phyloP scores from a whole-genome alignment of 2,797 vertebrate genomes.

The Ctenochaetus hawaiiensis region DNA sequence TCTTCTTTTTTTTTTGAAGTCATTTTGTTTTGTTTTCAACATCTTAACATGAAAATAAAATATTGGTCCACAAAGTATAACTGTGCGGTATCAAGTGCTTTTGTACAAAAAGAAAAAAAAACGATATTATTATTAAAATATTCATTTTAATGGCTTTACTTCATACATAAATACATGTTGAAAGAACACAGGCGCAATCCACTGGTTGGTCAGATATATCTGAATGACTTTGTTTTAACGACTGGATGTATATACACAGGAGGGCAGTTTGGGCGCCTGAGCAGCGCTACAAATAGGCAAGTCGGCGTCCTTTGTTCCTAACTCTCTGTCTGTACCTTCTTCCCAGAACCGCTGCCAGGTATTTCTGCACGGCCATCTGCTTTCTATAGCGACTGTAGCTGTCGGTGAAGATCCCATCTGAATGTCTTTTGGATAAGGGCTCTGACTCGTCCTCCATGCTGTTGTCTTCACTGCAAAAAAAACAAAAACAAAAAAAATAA shows the following conservation, averaged over 20 bases:
- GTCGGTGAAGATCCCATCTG: constrained; percentile 99
- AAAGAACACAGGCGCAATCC: constrained; percentile 96
- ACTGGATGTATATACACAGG: constrained; percentile 88
- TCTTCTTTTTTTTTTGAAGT: constrained; percentile 43
- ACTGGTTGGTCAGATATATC: constrained; percentile 96
- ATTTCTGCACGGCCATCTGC: constrained; percentile 99
- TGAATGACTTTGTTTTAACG: constrained; percentile 91
- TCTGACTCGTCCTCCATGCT: constrained; percentile 91
- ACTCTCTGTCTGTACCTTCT: constrained; percentile 99
- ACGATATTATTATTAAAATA: constrained; percentile 99
- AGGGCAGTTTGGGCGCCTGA: constrained; percentile 82
- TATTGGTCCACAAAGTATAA: constrained; percentile 98
- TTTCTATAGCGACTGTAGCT: constrained; percentile 99
- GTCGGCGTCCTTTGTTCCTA: constrained; percentile 99
- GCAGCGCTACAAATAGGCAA: constrained; percentile 96
- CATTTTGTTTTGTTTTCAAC: constrained; percentile 84
- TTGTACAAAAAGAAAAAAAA: constrained; percentile 99
- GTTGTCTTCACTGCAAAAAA: constrained; percentile 84
- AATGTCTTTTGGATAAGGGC: constrained; percentile 96
- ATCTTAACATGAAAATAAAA: constrained; percentile 93
- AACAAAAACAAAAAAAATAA: constrained; percentile 5
- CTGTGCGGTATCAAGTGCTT: constrained; percentile 99
- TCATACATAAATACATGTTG: constrained; percentile 99
- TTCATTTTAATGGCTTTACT: constrained; percentile 99
- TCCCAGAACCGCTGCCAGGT: constrained; percentile 98